These are phyloP conservation scores for Camelus bactrianus DNA, from an alignment of 2,113 vertebrate genomes.

Conservation along the genomic window DNA sequence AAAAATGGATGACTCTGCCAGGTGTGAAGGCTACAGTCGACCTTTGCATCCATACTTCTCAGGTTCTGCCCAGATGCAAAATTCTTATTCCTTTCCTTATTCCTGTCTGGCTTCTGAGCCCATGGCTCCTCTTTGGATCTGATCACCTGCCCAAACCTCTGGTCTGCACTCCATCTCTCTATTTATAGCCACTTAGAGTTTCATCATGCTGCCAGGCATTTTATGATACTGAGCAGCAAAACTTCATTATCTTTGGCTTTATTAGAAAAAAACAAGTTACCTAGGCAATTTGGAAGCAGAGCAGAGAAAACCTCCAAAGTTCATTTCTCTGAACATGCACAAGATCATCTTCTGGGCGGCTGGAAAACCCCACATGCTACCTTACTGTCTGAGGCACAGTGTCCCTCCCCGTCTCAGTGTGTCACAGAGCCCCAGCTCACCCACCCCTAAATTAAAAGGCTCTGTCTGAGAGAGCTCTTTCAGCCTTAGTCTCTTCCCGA, in stretches of 20 bases:
- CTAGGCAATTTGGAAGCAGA: not conserved
- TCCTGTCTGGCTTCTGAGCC: not conserved
- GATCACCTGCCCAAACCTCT: not conserved
- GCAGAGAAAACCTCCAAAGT: not conserved
- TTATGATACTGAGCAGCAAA: not conserved
- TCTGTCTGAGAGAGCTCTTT: constrained; percentile 16
- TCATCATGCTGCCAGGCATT: not conserved
- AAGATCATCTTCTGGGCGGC: not conserved
- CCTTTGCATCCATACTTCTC: not conserved
- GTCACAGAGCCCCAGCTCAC: not conserved
- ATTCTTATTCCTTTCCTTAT: not conserved
- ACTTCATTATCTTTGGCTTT: not conserved
- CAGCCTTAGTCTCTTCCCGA: not conserved
- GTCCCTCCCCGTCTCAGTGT: not conserved
- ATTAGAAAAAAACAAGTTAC: not conserved
- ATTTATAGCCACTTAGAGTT: not conserved
- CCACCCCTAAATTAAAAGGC: not conserved
- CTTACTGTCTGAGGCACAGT: not conserved
- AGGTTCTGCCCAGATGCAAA: not conserved
- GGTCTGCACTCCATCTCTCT: not conserved
- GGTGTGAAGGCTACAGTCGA: not conserved
- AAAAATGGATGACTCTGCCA: not conserved
- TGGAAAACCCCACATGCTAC: not conserved
- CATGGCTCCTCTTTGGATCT: not conserved
- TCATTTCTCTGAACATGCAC: not conserved